Evolutionary conservation across 2,113 vertebrate species (phyloP).

Genomic region (Aptenodytes patagonicus): DNA sequence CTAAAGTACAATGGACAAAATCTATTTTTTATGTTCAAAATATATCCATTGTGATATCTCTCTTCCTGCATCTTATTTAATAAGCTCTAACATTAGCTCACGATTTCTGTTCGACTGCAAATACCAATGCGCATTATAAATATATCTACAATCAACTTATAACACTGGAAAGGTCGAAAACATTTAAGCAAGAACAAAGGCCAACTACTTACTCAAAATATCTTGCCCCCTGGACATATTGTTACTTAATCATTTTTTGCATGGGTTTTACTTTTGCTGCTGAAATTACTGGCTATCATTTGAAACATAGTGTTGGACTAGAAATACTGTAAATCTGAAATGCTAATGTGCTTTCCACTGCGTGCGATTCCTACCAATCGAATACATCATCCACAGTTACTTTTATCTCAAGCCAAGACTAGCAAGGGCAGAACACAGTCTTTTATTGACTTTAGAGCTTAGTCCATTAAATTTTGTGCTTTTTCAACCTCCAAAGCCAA

Average conservation of each 20-base stretch:
- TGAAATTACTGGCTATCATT: background rate
- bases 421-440: background rate
- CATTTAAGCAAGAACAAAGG: background rate
- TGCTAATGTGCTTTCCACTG: background rate
- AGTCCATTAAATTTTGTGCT: conserved; percentile 4
- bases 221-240: background rate
- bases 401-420: conserved; percentile 44
- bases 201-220: background rate
- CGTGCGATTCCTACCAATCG: background rate
- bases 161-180: background rate
- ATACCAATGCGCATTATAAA: background rate
- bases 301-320: background rate
- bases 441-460: conserved; percentile 14
- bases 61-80: background rate
- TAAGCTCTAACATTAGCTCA: background rate
- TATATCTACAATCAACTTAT: background rate
- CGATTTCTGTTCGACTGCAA: background rate
- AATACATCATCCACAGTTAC: background rate
- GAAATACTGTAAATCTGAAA: background rate
- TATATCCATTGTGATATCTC: background rate
- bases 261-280: background rate
- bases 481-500: background rate
- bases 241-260: background rate
- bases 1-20: background rate
- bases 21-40: background rate